Conservation (phyloP, 2,113 vertebrate genomes). For the Pteronura brasiliensis region DNA sequence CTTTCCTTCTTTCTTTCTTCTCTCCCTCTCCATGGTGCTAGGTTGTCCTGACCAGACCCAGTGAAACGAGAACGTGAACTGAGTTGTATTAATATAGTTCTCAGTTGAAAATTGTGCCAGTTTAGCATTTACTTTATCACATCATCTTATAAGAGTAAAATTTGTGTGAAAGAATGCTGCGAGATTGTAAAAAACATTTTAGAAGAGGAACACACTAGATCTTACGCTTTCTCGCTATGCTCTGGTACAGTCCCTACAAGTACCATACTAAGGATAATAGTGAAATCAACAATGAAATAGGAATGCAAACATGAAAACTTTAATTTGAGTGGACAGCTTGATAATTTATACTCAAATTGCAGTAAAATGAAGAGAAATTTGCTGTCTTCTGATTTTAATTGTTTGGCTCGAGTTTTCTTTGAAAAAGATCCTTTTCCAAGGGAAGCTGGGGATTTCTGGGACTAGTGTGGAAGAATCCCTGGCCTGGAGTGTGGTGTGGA, state of each 20-base stretch:
- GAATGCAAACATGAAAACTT: not conserved
- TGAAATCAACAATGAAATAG: not conserved
- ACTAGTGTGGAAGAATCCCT: no score
- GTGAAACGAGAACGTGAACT: not conserved
- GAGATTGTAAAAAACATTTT: not conserved
- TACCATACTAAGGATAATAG: not conserved
- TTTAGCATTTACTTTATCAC: not conserved
- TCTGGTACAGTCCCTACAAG: not conserved
- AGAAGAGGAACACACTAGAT: not conserved
- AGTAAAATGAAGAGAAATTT: not conserved
- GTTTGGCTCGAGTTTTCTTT: not conserved
- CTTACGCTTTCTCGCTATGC: not conserved
- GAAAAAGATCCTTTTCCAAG: not conserved
- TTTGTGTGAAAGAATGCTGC: not conserved
- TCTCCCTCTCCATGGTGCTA: accelerated
- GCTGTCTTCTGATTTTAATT: not conserved
- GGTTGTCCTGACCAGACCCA: not conserved
- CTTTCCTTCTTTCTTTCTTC: not conserved
- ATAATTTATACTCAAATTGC: not conserved
- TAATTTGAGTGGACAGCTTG: not conserved
- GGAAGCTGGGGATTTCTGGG: not conserved
- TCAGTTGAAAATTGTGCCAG: not conserved
- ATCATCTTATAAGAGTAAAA: not conserved
- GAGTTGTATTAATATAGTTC: not conserved
- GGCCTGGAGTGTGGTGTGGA: accelerated